phyloP scores from a whole-genome alignment of 2,113 vertebrate species.

The Pseudorectes ferrugineus region DNA sequence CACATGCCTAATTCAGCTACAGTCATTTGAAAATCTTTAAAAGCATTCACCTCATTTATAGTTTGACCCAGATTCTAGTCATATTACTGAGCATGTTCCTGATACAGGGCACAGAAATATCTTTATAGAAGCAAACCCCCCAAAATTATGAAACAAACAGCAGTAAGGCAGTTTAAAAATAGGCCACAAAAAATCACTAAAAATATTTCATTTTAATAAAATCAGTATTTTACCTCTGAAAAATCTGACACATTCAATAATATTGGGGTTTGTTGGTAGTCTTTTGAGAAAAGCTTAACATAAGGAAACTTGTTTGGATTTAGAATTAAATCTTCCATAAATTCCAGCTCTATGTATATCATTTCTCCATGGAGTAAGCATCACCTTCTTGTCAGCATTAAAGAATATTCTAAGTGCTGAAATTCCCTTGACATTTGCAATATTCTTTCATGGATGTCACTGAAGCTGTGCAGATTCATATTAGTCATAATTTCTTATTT shows the following conservation, averaged over 20 bases:
- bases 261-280: fast-evolving
- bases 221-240: neutral
- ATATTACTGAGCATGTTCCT: neutral
- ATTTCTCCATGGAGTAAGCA: neutral
- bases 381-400: neutral
- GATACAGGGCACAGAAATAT: neutral
- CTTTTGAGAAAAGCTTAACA: neutral
- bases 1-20: neutral
- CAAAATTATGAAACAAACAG: neutral
- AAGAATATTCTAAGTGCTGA: neutral
- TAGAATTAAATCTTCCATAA: neutral
- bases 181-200: fast-evolving
- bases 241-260: neutral
- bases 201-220: neutral
- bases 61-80: neutral
- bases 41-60: neutral
- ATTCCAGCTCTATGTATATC: neutral
- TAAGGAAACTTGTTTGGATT: neutral
- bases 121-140: neutral
- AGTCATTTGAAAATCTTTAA: neutral
- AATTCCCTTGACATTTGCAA: neutral
- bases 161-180: neutral
- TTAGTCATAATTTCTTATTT: neutral
- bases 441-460: neutral
- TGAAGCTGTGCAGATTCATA: neutral